phyloP scores from a whole-genome alignment of 2,113 vertebrate genomes.

The Poeciliopsis retropinna region DNA sequence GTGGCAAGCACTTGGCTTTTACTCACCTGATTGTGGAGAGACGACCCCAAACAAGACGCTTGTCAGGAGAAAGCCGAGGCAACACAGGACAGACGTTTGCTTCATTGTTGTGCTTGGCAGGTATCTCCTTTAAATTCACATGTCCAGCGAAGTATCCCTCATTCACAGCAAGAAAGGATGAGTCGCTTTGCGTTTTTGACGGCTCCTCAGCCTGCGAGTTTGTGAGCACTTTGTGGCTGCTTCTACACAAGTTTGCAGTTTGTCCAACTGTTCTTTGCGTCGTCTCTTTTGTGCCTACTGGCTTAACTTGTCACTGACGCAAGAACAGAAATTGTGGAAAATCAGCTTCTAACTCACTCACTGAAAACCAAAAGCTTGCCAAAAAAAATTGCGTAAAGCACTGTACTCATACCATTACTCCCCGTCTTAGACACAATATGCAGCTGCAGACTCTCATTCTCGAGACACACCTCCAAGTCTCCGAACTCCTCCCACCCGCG shows the following conservation, averaged over 20 bases:
- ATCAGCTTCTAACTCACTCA: conserved; percentile 60
- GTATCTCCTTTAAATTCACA: conserved; percentile 81
- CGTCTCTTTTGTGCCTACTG: conserved; percentile 12
- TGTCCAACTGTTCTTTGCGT: conserved; percentile 37
- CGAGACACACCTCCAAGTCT: conserved; percentile 72
- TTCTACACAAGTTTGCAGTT: conserved; percentile 56
- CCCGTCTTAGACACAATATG: conserved; percentile 75
- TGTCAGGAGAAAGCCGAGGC: conserved; percentile 83
- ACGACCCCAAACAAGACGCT: conserved; percentile 78
- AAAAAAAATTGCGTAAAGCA: conserved; percentile 66
- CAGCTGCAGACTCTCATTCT: conserved; percentile 72
- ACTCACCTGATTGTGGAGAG: conserved; percentile 92
- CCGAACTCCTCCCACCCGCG: conserved; percentile 54
- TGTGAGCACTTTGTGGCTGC: conserved; percentile 52
- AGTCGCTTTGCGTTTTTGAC: conserved; percentile 28
- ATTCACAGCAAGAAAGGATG: conserved; percentile 50
- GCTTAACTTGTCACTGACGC: conserved; percentile 13
- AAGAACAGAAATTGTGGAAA: conserved; percentile 23
- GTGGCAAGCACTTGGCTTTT: conserved; percentile 23
- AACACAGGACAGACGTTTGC: conserved; percentile 76
- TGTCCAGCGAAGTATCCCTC: conserved; percentile 79
- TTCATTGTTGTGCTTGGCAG: conserved; percentile 76
- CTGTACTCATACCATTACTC: conserved; percentile 79
- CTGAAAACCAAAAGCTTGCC: conserved; percentile 56
- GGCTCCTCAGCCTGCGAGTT: conserved; percentile 56